These are phyloP conservation scores for Orbicella faveolata DNA, from an alignment of 64 coral and sea anemone species.

Conservation along the genomic window DNA sequence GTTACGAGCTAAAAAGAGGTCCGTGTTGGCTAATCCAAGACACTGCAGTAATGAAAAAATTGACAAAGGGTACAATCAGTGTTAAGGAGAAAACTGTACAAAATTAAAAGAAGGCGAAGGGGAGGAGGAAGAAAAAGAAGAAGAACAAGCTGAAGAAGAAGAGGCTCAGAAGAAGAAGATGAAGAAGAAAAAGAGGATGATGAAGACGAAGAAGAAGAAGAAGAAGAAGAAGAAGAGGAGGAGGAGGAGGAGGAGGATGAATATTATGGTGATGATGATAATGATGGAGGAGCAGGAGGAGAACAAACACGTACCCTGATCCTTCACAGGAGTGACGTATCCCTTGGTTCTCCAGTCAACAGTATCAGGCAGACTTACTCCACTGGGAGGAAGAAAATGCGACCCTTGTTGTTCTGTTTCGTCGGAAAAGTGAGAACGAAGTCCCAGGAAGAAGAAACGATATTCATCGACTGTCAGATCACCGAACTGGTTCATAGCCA, in stretches of 20 bases:
- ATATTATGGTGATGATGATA: not conserved
- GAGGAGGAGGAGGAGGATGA: not conserved
- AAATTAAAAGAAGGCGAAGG: not conserved
- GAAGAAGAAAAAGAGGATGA: no score
- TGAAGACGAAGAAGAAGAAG: not conserved
- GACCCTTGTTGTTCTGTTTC: slow-evolving; percentile 54
- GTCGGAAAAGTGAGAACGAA: slow-evolving; percentile 41
- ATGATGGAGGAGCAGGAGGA: not conserved
- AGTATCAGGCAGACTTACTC: slow-evolving; percentile 55
- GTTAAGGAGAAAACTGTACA: not conserved
- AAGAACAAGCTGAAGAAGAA: no score
- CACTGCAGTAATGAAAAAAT: not conserved
- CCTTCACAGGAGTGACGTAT: slow-evolving; percentile 90
- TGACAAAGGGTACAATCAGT: not conserved
- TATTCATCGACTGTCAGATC: slow-evolving; percentile 67
- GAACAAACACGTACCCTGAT: slow-evolving; percentile 57
- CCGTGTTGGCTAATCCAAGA: no score
- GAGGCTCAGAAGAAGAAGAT: no score
- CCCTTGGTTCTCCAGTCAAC: slow-evolving; percentile 90
- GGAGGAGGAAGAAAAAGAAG: not conserved
- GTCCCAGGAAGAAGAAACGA: slow-evolving; percentile 40
- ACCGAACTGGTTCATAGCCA: slow-evolving; percentile 88
- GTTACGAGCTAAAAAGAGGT: no score
- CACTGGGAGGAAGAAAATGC: slow-evolving; percentile 61
- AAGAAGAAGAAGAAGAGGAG: not conserved